phyloP scores from a whole-genome alignment of 2,888 invertebrate species.

The Octonoba sinensis region DNA sequence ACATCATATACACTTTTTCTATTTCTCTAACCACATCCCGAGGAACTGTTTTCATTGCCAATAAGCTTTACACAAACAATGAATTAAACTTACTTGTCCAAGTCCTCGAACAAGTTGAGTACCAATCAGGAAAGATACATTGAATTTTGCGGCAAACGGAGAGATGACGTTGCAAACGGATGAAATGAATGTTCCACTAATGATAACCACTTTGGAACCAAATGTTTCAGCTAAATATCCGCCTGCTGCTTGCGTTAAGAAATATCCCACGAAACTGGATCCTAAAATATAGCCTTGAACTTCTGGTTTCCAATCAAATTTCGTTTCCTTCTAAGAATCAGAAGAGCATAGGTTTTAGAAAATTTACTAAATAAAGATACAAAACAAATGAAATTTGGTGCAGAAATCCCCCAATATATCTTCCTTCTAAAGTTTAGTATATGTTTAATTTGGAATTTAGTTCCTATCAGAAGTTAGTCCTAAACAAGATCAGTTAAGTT shows the following conservation, averaged over 20 bases:
- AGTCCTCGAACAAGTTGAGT: constrained; percentile 26
- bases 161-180: constrained; percentile 21
- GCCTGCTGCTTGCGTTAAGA: constrained; percentile 85
- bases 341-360: background rate
- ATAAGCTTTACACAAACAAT: too few species aligned
- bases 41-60: too few species aligned
- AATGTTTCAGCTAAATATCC: constrained; percentile 86
- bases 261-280: constrained; percentile 91
- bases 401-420: too few species aligned
- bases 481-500: too few species aligned
- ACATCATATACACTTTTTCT: too few species aligned
- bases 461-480: too few species aligned
- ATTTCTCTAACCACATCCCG: too few species aligned
- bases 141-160: constrained; percentile 4
- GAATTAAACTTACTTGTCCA: constrained; percentile 17
- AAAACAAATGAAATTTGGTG: background rate
- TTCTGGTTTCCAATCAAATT: constrained; percentile 78
- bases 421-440: too few species aligned
- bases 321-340: background rate
- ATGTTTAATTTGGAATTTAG: too few species aligned
- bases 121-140: background rate
- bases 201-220: constrained; percentile 89
- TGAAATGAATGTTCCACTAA: constrained; percentile 78
- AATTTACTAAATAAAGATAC: constrained; percentile 6
- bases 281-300: constrained; percentile 84